Conservation (phyloP, 2,113 vertebrate species). For the Oxyura jamaicensis region DNA sequence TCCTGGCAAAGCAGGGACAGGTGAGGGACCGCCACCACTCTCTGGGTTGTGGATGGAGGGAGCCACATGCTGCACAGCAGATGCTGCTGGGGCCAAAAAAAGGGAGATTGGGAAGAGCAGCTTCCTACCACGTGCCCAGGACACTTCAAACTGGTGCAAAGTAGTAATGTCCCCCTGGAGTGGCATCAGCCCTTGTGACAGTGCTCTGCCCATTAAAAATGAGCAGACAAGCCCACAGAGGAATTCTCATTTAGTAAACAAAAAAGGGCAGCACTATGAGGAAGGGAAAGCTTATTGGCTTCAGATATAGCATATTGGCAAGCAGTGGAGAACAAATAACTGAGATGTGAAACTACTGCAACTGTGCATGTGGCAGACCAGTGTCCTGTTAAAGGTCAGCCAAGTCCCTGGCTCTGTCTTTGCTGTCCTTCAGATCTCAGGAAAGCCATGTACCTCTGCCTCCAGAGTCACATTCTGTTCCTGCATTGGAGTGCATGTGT, state of each 20-base stretch:
- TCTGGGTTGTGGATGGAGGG: accelerated
- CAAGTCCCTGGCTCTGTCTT: not conserved
- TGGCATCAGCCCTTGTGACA: not conserved
- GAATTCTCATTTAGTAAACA: not conserved
- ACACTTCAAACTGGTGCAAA: not conserved
- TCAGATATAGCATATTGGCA: not conserved
- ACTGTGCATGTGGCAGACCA: accelerated
- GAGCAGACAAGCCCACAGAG: not conserved
- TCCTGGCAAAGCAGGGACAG: not conserved
- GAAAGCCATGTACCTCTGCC: not conserved
- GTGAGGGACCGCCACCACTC: accelerated
- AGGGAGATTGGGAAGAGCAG: not conserved
- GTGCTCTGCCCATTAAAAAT: not conserved
- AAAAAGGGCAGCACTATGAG: not conserved
- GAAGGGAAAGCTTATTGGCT: not conserved
- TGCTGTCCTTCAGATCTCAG: not conserved
- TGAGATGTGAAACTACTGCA: not conserved
- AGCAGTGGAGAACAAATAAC: not conserved
- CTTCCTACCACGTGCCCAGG: not conserved
- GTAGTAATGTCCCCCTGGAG: not conserved
- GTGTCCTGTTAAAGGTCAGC: not conserved
- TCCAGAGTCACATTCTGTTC: not conserved
- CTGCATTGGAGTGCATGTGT: not conserved
- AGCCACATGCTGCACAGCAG: accelerated
- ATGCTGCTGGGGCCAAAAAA: not conserved